phyloP scores from a whole-genome alignment of 1,140 invertebrate species.

The Pseudomyrmex pallidus region DNA sequence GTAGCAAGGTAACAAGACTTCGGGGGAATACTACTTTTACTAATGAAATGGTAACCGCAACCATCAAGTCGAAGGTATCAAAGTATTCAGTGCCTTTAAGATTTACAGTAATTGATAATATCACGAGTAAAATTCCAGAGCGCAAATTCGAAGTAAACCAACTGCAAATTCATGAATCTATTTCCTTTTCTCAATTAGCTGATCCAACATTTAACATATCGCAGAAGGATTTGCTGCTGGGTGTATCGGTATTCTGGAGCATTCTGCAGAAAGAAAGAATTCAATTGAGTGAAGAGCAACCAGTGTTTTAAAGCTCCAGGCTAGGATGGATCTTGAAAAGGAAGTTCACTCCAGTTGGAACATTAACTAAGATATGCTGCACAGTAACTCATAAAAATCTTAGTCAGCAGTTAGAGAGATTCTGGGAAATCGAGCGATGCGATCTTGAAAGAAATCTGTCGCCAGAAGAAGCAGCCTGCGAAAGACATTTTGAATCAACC shows the following conservation, averaged over 20 bases:
- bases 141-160: too few species aligned
- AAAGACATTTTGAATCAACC: slow-evolving; percentile 8
- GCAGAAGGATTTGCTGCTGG: too few species aligned
- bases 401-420: neutral
- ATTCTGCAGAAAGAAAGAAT: neutral
- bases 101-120: too few species aligned
- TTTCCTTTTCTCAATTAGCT: too few species aligned
- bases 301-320: slow-evolving; percentile 3
- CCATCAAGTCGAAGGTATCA: too few species aligned
- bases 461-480: neutral
- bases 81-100: too few species aligned
- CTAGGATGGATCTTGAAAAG: slow-evolving; percentile 21
- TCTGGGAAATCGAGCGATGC: slow-evolving; percentile 13
- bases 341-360: neutral
- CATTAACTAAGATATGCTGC: neutral
- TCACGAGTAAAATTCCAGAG: too few species aligned
- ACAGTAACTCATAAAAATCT: neutral
- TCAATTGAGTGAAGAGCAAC: neutral
- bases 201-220: too few species aligned
- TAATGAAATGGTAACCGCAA: too few species aligned
- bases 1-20: too few species aligned
- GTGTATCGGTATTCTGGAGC: neutral
- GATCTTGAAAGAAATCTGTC: neutral
- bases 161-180: too few species aligned
- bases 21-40: too few species aligned